phyloP scores from a whole-genome alignment of 2,797 vertebrate genomes.

The Pachyuromys duprasi region DNA sequence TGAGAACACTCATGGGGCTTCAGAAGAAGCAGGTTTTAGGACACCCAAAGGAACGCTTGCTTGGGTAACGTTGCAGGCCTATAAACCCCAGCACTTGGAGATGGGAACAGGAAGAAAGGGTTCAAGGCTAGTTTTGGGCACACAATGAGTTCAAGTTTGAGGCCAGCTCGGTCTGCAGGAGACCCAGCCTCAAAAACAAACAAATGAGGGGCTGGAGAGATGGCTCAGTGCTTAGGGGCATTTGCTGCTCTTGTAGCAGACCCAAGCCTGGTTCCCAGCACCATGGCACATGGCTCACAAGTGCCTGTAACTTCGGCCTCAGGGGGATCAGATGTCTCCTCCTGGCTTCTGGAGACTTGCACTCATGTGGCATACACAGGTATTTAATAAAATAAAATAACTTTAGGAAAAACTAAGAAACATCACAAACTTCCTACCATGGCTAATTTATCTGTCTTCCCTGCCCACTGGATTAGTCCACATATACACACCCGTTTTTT shows the following conservation, averaged over 20 bases:
- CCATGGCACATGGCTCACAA: neutral
- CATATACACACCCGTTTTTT: neutral
- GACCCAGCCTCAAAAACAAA: neutral
- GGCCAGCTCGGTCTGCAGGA: neutral
- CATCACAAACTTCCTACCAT: neutral
- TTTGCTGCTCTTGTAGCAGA: neutral
- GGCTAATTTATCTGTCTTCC: neutral
- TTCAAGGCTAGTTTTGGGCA: neutral
- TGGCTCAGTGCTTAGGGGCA: neutral
- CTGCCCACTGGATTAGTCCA: neutral
- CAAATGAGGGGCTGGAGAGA: neutral
- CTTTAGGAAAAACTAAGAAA: neutral
- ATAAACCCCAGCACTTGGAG: neutral
- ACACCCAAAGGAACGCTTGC: neutral
- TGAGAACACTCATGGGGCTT: neutral
- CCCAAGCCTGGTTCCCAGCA: neutral
- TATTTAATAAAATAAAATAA: conserved; percentile 23
- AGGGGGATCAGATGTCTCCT: neutral
- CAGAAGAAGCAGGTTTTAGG: conserved; percentile 13
- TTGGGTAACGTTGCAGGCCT: neutral
- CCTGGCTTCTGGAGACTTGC: neutral
- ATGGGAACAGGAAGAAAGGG: neutral
- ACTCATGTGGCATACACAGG: neutral
- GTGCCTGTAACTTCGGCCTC: neutral
- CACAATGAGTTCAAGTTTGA: neutral